Evolutionary conservation across 2,888 invertebrate genomes (phyloP).

Genomic region (Bellardia bayeri): DNA sequence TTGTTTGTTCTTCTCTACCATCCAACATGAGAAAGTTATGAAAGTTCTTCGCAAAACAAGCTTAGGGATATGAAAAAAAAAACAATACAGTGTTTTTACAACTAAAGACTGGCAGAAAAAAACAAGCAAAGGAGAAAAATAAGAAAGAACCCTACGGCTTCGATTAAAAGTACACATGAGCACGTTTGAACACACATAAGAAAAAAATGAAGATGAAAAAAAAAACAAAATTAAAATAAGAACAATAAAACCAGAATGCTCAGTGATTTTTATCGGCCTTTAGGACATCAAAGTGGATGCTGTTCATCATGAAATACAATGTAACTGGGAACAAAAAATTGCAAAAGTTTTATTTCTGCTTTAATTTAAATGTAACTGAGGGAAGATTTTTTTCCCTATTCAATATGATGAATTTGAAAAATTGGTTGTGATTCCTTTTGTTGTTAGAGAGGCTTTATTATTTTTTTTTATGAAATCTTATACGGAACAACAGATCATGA

Average conservation of each 20-base stretch:
- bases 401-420: slow-evolving; percentile 43
- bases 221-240: slow-evolving; percentile 22
- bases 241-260: slow-evolving; percentile 50
- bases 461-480: slow-evolving; percentile 50
- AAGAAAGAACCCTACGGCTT: slow-evolving; percentile 66
- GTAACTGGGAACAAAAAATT: slow-evolving; percentile 32
- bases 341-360: slow-evolving; percentile 11
- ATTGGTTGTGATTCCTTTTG: slow-evolving; percentile 19
- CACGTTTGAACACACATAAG: slow-evolving; percentile 59
- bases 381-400: background rate
- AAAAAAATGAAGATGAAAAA: slow-evolving; percentile 53
- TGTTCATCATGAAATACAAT: slow-evolving; percentile 41
- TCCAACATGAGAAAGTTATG: slow-evolving; percentile 59
- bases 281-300: slow-evolving; percentile 66
- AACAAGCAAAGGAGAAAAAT: slow-evolving; percentile 23
- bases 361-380: slow-evolving; percentile 46
- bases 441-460: background rate
- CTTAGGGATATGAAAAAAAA: slow-evolving; percentile 30
- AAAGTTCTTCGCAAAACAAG: slow-evolving; percentile 65
- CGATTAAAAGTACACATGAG: slow-evolving; percentile 68
- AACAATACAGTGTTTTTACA: slow-evolving; percentile 27
- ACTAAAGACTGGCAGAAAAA: slow-evolving; percentile 29
- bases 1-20: background rate
- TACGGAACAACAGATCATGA: slow-evolving; percentile 57
- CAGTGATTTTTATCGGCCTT: slow-evolving; percentile 70